A percentile compares a stretch with the other conserved stretches of the same genome.
Conservation (phyloP, 2,797 vertebrate genomes). For the Myotis myotis region DNA sequence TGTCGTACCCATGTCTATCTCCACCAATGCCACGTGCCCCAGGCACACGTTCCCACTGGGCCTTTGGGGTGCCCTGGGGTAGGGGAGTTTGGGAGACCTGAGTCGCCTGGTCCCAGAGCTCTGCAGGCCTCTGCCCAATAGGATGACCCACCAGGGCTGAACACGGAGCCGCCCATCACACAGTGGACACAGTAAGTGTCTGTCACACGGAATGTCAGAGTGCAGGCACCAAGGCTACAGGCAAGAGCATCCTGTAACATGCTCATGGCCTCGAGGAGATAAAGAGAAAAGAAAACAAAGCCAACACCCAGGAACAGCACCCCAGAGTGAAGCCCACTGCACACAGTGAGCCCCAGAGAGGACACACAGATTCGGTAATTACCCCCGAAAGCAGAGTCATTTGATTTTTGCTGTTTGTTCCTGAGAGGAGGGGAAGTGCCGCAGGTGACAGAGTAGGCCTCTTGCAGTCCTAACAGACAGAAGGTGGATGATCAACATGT, state of each 20-base stretch:
- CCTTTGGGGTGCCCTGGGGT: neutral
- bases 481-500: conserved; percentile 70
- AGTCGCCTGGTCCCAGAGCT: neutral
- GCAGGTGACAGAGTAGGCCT: conserved; percentile 96
- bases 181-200: neutral
- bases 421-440: conserved; percentile 89
- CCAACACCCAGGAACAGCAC: neutral
- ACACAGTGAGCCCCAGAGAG: conserved; percentile 48
- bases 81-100: neutral
- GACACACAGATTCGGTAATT: conserved; percentile 79
- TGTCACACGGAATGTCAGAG: neutral
- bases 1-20: neutral
- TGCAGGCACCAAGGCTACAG: neutral
- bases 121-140: neutral
- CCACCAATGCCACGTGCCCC: no score
- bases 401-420: conserved; percentile 83
- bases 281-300: neutral
- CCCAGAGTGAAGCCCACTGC: neutral
- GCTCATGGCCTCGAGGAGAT: neutral
- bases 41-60: neutral
- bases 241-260: neutral
- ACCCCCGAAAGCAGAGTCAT: conserved; percentile 84
- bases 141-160: neutral
- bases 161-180: neutral
- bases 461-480: conserved; percentile 87